Evolutionary conservation across 2,888 invertebrate genomes (phyloP), one percentile per base, ranked within the genome.

Genomic region (Bellardia pandia): DNA sequence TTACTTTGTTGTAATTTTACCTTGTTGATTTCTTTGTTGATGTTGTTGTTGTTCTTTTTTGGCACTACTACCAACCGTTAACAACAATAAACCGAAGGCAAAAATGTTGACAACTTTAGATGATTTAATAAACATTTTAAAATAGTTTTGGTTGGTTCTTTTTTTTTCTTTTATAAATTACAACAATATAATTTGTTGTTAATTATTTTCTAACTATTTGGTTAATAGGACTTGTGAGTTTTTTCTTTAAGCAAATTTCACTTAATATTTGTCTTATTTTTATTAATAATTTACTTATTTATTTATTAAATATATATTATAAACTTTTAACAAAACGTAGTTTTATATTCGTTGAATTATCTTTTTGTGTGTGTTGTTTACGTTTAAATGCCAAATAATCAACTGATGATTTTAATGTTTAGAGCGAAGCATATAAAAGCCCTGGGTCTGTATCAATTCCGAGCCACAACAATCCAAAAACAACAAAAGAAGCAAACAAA

Each of bases 371-470:
- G 37, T 85, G 62, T 71, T 85, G 78, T 86, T 88, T 60, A 83
- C 88, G 88, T 85, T 89, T 88, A 85, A 85, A 86, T 85, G 91
- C 88, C 89, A 87, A 89, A 90, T 89, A 88, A 88, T 77, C 88
- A 91, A 92, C 92, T 92, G 91, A 90, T 89, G 90, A 79, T 88
- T 88, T 86, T 85, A 88, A 77, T 89, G 90, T 89, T 77, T 83
- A 71, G 89, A 89, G 88, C 89, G 88, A 89, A 89, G 88, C 88
- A 91, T 92, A 92, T 92, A 92, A 91, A 90, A 89, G 87, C 89
- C 79, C 86, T 85, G 77, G 77, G 76, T 56, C 69, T 71, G 62
- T 64, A 82, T 76, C 83, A 86, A 79, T 75, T 79, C n/a, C 62
- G 37, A 69, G 40, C 60, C 56, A 56, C 81, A 71, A 68, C 48